Evolutionary conservation across 2,888 invertebrate species (phyloP), one percentile per base, ranked within the genome.

Genomic region (Acleris laterana): DNA sequence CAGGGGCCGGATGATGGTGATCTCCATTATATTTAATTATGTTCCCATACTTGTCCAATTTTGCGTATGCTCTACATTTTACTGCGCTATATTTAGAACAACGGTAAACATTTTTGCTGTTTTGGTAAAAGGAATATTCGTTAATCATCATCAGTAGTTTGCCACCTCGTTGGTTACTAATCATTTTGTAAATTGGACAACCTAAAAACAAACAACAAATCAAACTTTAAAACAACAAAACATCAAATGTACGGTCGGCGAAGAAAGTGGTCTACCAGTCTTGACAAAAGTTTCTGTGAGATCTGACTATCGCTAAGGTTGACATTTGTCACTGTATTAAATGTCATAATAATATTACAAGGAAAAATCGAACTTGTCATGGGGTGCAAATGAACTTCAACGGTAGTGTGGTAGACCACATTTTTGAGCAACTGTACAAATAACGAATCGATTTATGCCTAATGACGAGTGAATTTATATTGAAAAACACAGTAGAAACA

Each of bases 1-100:
- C 22, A 4, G 69, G 66, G 17, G 63, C 52, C 2, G 32, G 32
- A 32, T 32, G 32, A 32, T 32, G 32, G 32, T 32, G 32, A 9
- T 32, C 32, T 9, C 2, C 9, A 32, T 32, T 32, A 32, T 9
- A 32, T 9, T 32, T 9, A 9, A 32, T 32, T 3, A 32, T 32
- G 3, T 16, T 22, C 7, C 59, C 22, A 5, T 22, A n/a, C 4
- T 9, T n/a, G 5, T 50, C 16, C 7, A 59, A 5, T 50, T 50
- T 59, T 5, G 49, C 38, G 13, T 19, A 25, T 5, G 48, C 20
- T n/a, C 9, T 2, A n/a, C 59, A 59, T 22, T 59, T 50, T 1
- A 5, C n/a, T 32, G 25, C 17, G 6, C 16, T 11, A 22, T 59
- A 59, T 22, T 22, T 59, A 2, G 59, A 59, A 42, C 59, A 59